Evolutionary conservation across 2,888 invertebrate species (phyloP).

Genomic region (Cephus nigrinus): DNA sequence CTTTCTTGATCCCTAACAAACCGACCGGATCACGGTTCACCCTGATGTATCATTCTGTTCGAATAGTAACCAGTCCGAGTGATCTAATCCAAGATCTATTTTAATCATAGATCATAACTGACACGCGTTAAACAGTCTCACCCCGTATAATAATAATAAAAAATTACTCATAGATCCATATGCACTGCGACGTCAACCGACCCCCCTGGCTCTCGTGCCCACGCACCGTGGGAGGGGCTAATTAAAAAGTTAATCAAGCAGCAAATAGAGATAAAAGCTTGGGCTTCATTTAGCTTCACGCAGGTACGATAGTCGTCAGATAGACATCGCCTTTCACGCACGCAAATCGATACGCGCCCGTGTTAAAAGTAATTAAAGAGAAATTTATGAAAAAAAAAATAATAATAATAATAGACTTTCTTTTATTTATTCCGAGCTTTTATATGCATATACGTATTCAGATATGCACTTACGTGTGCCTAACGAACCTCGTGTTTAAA

Average conservation of each 20-base stretch:
- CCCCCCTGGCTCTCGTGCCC: not conserved
- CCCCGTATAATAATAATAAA: not conserved
- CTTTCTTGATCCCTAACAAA: not conserved
- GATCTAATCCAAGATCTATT: not conserved
- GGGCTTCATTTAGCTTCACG: constrained; percentile 28
- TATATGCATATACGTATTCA: not conserved
- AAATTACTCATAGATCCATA: not conserved
- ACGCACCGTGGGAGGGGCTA: constrained; percentile 18
- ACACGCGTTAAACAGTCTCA: not conserved
- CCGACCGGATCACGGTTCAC: not conserved
- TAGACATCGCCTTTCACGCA: not conserved
- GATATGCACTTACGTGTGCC: not conserved
- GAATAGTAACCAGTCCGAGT: not conserved
- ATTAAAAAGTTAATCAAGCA: constrained; percentile 46
- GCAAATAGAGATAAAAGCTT: constrained; percentile 34
- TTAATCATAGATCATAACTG: not conserved
- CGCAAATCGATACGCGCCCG: not conserved
- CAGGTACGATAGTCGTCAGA: not conserved
- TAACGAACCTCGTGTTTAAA: not conserved
- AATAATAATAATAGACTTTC: not conserved
- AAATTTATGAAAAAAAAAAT: not conserved
- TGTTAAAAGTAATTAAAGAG: not conserved
- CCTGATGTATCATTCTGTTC: not conserved
- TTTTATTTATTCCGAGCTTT: not conserved
- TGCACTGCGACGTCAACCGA: not conserved